A percentile compares a stretch with the other conserved stretches of the same genome.
phyloP scores from a whole-genome alignment of 1,140 invertebrate genomes.

The Zaprionus tsacasi region DNA sequence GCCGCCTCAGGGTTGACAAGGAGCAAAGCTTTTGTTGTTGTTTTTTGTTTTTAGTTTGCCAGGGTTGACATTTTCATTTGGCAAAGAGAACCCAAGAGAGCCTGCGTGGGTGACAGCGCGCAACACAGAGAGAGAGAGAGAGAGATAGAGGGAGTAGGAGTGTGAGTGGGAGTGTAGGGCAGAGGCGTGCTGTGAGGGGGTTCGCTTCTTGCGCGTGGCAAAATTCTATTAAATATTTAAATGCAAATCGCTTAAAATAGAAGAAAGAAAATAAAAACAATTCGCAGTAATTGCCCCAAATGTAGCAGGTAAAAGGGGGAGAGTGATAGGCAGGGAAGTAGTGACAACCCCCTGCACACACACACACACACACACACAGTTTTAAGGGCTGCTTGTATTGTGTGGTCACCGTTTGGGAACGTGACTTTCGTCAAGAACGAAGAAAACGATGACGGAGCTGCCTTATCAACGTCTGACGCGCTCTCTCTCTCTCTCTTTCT shows the following conservation, averaged over 20 bases:
- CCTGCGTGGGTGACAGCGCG: constrained; percentile 1
- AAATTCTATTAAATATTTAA: constrained; percentile 71
- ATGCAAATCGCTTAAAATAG: constrained; percentile 55
- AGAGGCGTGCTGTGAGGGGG: not conserved
- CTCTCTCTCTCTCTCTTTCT: not conserved
- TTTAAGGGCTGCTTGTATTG: constrained; percentile 27
- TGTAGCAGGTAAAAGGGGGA: not conserved
- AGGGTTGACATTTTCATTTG: constrained; percentile 46
- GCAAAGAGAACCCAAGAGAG: constrained; percentile 27
- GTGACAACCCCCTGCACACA: too few relatives aligned
- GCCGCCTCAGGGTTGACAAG: constrained; percentile 45
- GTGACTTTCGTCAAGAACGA: constrained; percentile 31
- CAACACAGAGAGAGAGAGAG: not conserved
- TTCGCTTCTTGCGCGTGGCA: constrained; percentile 49
- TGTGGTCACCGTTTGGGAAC: constrained; percentile 34
- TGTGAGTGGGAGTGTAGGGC: not conserved
- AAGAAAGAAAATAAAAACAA: constrained; percentile 23
- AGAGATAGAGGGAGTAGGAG: not conserved
- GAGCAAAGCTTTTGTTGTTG: constrained; percentile 36
- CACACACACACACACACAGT: constrained; percentile 1
- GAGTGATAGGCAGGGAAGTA: too few relatives aligned
- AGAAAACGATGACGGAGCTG: not conserved
- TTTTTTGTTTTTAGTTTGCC: not conserved
- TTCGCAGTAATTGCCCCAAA: constrained; percentile 59
- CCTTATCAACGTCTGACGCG: constrained; percentile 25